Percentiles rank a stretch among this genome's conserved stretches.
phyloP scores from a whole-genome alignment of 2,797 vertebrate genomes.

The Poeciliopsis presidionis region DNA sequence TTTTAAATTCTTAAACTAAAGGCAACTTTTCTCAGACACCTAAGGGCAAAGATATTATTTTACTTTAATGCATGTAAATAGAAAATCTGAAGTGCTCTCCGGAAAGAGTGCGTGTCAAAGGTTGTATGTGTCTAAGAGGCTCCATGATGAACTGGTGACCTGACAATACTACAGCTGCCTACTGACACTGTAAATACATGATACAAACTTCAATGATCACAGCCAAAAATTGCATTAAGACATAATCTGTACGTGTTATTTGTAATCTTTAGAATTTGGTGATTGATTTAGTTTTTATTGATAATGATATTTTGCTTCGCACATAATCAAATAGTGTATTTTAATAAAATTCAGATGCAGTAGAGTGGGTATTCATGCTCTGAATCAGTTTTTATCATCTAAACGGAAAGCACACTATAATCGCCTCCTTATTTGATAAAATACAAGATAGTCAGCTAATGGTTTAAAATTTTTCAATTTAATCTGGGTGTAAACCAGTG shows the following conservation, averaged over 20 bases:
- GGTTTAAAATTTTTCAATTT: not conserved
- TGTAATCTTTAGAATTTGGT: not conserved
- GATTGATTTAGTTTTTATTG: not conserved
- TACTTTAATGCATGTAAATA: not conserved
- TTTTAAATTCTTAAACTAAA: not conserved
- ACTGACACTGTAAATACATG: not conserved
- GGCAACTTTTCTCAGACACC: not conserved
- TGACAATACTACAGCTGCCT: not conserved
- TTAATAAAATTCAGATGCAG: not conserved
- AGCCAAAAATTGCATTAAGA: not conserved
- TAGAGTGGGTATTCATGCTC: not conserved
- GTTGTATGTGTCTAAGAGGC: not conserved
- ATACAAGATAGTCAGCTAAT: not conserved
- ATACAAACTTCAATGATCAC: not conserved
- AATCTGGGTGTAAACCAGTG: not conserved
- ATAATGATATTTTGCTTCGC: not conserved
- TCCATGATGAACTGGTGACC: not conserved
- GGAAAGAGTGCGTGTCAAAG: not conserved
- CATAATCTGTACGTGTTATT: not conserved
- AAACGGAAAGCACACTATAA: not conserved
- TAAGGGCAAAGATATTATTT: not conserved
- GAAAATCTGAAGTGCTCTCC: not conserved
- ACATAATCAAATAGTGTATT: not conserved
- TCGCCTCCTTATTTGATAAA: not conserved
- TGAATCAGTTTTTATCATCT: not conserved